Evolutionary conservation across 2,113 vertebrate genomes (phyloP).

Genomic region (Oplegnathus fasciatus): DNA sequence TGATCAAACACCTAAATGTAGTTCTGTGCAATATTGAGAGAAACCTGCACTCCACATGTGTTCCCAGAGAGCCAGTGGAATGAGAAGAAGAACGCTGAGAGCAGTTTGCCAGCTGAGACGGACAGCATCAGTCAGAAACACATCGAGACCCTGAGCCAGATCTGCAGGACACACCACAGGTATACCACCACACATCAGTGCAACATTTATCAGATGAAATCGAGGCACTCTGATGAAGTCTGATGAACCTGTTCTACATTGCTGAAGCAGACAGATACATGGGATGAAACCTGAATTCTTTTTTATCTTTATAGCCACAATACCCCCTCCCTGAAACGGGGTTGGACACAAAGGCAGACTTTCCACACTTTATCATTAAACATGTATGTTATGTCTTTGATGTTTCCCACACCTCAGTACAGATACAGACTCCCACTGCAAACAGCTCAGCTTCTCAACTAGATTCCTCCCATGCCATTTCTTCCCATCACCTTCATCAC

Average conservation of each 20-base stretch:
- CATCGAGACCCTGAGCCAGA: conserved; percentile 88
- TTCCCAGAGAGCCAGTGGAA: conserved; percentile 90
- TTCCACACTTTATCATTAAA: neutral
- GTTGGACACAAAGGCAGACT: neutral
- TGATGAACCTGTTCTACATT: neutral
- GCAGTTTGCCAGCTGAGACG: conserved; percentile 68
- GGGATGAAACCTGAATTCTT: neutral
- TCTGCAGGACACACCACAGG: conserved; percentile 94
- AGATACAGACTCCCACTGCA: neutral
- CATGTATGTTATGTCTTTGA: neutral
- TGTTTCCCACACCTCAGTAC: neutral
- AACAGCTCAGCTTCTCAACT: neutral
- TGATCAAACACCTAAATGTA: neutral
- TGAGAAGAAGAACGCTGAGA: conserved; percentile 68
- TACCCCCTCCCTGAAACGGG: neutral
- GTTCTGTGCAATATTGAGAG: neutral
- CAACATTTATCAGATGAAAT: neutral
- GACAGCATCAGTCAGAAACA: conserved; percentile 83
- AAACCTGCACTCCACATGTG: conserved; percentile 36
- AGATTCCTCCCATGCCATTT: conserved; percentile 13
- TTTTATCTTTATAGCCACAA: neutral
- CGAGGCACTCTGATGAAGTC: neutral
- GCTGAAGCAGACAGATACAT: neutral
- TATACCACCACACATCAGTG: conserved; percentile 61
- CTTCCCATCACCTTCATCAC: neutral